A percentile compares a stretch with the other conserved stretches of the same genome.
Conservation (phyloP, 2,797 vertebrate species). For the Chlorospingus semifuscus region DNA sequence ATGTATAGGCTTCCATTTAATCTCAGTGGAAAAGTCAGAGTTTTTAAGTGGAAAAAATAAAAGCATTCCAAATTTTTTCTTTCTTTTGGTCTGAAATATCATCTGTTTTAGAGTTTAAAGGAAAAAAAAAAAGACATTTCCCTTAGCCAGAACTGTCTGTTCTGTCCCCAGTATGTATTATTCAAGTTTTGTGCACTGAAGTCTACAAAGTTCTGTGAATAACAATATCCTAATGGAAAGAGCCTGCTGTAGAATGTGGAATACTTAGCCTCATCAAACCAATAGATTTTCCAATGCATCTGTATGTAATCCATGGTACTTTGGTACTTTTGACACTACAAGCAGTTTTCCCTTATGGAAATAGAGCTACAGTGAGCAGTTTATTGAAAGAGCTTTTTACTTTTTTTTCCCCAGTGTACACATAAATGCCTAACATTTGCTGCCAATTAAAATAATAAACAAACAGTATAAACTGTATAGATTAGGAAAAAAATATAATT, state of each 20-base stretch:
- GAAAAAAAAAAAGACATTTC: background rate
- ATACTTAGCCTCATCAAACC: background rate
- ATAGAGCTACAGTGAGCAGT: background rate
- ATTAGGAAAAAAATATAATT: conserved; percentile 36
- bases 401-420: background rate
- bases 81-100: background rate
- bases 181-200: background rate
- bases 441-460: conserved; percentile 68
- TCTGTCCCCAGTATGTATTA: background rate
- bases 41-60: rapidly evolving
- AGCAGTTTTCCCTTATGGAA: background rate
- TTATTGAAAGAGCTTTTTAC: background rate
- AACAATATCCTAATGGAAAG: background rate
- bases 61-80: background rate
- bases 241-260: background rate
- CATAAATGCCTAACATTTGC: background rate
- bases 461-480: conserved; percentile 23
- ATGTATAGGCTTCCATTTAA: background rate
- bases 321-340: background rate
- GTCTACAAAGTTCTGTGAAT: background rate
- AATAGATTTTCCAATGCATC: background rate
- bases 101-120: background rate
- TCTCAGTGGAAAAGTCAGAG: background rate
- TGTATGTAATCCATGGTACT: background rate
- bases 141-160: background rate